Conservation (phyloP, 2,888 invertebrate species). For the Sarcophaga caerulescens region DNA sequence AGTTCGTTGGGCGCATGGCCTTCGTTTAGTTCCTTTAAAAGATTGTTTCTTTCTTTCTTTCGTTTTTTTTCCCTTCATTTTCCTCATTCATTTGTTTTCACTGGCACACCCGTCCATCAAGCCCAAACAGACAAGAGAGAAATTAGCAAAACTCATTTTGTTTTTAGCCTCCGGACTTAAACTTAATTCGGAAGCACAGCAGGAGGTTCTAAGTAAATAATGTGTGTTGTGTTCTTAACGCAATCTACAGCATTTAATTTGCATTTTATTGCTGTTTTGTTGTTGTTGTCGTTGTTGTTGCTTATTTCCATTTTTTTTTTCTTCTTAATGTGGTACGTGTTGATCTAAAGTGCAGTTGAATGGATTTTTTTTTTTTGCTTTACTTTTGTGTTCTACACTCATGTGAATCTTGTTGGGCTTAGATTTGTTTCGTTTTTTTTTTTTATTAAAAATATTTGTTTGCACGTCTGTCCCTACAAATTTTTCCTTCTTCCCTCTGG, state of each 20-base stretch:
- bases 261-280: conserved; percentile 77
- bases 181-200: conserved; percentile 88
- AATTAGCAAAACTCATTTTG: conserved; percentile 82
- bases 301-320: neutral
- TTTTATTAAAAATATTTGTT: conserved; percentile 55
- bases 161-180: conserved; percentile 87
- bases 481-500: neutral
- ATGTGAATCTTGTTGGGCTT: conserved; percentile 26
- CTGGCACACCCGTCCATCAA: conserved; percentile 72
- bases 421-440: neutral
- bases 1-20: conserved; percentile 21
- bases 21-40: conserved; percentile 25
- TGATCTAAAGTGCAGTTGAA: conserved; percentile 50
- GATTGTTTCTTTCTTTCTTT: neutral
- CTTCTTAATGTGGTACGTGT: conserved; percentile 62
- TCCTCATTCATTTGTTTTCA: conserved; percentile 32
- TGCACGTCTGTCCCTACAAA: neutral
- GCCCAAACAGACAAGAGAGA: conserved; percentile 76
- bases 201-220: conserved; percentile 84
- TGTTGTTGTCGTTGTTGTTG: neutral
- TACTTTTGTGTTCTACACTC: neutral
- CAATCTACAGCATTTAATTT: conserved; percentile 79
- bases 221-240: conserved; percentile 75
- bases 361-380: conserved; percentile 17
- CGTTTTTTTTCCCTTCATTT: conserved; percentile 3